phyloP scores from a whole-genome alignment of 2,888 invertebrate genomes.

The Dolichopus griseipennis region DNA sequence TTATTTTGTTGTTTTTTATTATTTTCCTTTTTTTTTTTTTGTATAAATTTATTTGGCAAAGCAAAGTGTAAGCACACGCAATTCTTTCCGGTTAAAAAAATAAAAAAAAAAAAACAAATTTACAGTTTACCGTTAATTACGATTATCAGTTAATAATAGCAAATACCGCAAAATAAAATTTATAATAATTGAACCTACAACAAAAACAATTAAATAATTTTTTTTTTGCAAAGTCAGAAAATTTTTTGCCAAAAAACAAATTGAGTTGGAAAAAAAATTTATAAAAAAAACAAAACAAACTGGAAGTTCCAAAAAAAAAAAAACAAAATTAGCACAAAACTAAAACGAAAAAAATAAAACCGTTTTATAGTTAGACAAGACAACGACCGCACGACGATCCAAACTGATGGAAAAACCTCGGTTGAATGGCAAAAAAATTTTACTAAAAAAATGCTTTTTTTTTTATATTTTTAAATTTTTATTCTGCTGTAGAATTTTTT shows the following conservation, averaged over 20 bases:
- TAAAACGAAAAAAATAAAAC: not conserved
- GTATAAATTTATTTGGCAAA: no score
- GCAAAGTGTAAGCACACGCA: no score
- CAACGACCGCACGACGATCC: not conserved
- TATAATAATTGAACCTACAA: not conserved
- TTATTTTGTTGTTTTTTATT: no score
- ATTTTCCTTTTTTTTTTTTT: no score
- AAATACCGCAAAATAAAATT: no score
- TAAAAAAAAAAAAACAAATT: no score
- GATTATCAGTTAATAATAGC: no score
- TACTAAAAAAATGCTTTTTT: not conserved
- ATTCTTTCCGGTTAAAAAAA: no score
- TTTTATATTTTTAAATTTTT: not conserved
- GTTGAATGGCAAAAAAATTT: not conserved
- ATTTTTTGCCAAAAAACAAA: not conserved
- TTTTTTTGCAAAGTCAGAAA: not conserved
- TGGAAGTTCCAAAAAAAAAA: not conserved
- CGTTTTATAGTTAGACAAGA: not conserved
- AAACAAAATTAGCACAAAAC: not conserved
- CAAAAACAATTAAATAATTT: no score
- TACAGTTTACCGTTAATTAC: no score
- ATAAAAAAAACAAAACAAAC: not conserved
- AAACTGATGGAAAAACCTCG: slow-evolving; percentile 6
- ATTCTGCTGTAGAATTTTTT: not conserved
- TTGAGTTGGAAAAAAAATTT: no score